These are phyloP conservation scores for Cavia porcellus DNA, from an alignment of 2,113 vertebrate species.

Conservation along the genomic window DNA sequence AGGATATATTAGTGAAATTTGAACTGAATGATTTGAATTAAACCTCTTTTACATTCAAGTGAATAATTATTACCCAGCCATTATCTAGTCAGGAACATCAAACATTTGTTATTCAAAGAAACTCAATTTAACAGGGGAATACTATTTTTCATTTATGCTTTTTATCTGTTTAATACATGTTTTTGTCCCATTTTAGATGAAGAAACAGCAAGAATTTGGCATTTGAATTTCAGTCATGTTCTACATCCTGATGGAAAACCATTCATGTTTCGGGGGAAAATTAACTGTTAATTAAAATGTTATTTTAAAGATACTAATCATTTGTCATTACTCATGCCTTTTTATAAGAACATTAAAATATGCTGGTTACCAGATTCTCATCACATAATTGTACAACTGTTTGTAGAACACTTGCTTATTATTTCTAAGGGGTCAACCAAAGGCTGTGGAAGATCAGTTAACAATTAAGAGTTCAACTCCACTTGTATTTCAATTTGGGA, in stretches of 20 bases:
- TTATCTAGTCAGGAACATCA: conserved; percentile 78
- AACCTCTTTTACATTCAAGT: conserved; percentile 76
- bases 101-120: conserved; percentile 81
- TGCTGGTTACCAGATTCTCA: conserved; percentile 58
- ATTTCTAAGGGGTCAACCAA: conserved; percentile 26
- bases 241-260: conserved; percentile 72
- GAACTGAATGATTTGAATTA: conserved; percentile 73
- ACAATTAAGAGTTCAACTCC: background rate
- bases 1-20: conserved; percentile 65
- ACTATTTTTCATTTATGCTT: conserved; percentile 80
- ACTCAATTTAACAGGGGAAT: conserved; percentile 75
- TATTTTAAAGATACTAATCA: conserved; percentile 82
- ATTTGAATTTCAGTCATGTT: conserved; percentile 82
- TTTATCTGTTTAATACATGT: conserved; percentile 76
- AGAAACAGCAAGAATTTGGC: conserved; percentile 72
- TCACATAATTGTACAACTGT: conserved; percentile 54
- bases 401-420: conserved; percentile 46
- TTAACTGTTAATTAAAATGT: conserved; percentile 81
- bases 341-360: conserved; percentile 71
- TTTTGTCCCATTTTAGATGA: conserved; percentile 71
- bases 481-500: background rate
- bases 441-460: conserved; percentile 19
- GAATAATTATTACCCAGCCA: conserved; percentile 77
- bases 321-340: conserved; percentile 63
- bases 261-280: conserved; percentile 74